Conservation (phyloP, 1,140 invertebrate species). For the Caenorhabditis elegans region DNA sequence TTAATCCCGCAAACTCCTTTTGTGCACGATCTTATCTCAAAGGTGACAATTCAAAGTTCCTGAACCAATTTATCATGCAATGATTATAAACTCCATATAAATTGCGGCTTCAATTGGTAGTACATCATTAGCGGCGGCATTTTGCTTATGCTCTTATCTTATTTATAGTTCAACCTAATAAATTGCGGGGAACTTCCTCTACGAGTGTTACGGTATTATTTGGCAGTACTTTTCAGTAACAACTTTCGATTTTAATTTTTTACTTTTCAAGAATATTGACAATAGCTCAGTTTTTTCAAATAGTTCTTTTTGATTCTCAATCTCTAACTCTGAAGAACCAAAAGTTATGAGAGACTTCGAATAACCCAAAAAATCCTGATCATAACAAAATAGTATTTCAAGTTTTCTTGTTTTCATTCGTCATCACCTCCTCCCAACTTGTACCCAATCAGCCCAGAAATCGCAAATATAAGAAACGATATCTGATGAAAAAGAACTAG, state of each 20-base stretch:
- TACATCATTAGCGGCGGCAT: background rate
- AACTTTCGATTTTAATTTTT: too few species aligned
- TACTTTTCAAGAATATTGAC: too few species aligned
- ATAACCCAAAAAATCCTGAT: background rate
- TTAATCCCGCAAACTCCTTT: background rate
- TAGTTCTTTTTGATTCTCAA: too few species aligned
- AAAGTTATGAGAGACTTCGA: too few species aligned
- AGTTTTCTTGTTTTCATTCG: background rate
- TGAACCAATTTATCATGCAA: slow-evolving; percentile 32
- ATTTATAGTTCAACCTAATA: background rate
- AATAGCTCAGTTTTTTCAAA: too few species aligned
- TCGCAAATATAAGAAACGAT: background rate
- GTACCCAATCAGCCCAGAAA: slow-evolving; percentile 23
- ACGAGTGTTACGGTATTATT: too few species aligned
- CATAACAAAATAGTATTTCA: background rate
- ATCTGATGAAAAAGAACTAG: slow-evolving; percentile 18
- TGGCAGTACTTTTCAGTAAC: too few species aligned
- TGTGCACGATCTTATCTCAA: background rate
- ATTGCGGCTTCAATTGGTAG: background rate
- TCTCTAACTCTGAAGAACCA: too few species aligned
- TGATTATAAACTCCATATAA: slow-evolving; percentile 14
- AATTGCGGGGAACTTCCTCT: too few species aligned
- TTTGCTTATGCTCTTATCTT: background rate
- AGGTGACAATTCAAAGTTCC: slow-evolving; percentile 29
- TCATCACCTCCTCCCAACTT: background rate